Base-by-base conservation (phyloP, 2,113 vertebrate genomes). In the Tonatia bakeri region DNA sequence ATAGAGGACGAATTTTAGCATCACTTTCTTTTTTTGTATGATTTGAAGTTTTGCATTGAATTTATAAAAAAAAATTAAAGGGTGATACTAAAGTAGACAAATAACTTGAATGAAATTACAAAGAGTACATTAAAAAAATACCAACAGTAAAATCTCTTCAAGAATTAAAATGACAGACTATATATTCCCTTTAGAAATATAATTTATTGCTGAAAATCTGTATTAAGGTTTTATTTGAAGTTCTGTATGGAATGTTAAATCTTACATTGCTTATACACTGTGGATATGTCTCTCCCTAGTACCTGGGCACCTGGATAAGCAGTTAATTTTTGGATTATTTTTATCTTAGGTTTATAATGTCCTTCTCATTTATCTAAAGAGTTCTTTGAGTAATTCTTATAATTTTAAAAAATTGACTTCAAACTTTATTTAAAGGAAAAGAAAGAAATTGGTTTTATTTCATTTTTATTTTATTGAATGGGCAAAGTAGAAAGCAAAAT, bases 181-280 rank as follows among this genome's bases (percentile, higher is more conserved):
- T 76, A 38, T 80, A 40, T 50, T 38, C 15, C 3, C 8, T 20
- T 94, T 81, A 16, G 38, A 91, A 88, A 56, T 86, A 67, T 26
- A 50, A 75, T 47, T 90, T 84, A 8, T 33, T 76, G 13, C 33
- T 92, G 17, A 54, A 82, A 89, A 38, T 70, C 98, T 98, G 99
- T 97, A 99, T 99, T 97, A 28, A 64, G 75, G n/a, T 36, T 50
- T 33, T 77, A 26, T 36, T n/a, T 82, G 65, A 94, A 83, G 38
- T 56, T 96, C 52, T 91, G 3, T 5, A 31, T 1, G 28, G 38
- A 52, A 61, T 52, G 54, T 75, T 88, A 95, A 76, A 40, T 70
- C n/a, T 84, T 56, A 24, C 6, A 9, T 13, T n/a, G 6, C 28
- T 90, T 10, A 69, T 61, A 83, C 16, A 5, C 36, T 87, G 59